Base-by-base conservation (phyloP, 2,888 invertebrate species). In the Diplolepis rosae region DNA sequence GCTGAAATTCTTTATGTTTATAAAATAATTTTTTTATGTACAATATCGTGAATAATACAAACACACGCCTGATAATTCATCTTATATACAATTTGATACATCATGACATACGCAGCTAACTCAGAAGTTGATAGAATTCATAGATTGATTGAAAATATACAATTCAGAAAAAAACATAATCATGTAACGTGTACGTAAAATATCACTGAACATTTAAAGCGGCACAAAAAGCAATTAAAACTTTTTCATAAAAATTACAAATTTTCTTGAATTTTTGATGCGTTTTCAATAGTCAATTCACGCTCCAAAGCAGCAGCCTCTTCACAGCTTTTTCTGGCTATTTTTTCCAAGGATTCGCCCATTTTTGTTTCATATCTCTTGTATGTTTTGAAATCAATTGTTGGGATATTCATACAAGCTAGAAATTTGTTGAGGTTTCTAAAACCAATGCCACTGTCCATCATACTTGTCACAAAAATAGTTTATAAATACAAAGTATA, bases 401-500 rank as follows among this genome's bases (percentile, higher is more conserved):
- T 7, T 13, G 67, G 67, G n/a, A 67, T 67, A 28, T 67, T 50
- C 35, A 67, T 9, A 32, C 67, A 51, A 4, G 67, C 48, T 4
- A 66, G n/a, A 45, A 45, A 2, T 66, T 66, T 45, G 11, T 5
- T 4, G 13, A 65, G 28, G 13, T 45, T 9, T 5, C 27, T 13
- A 18, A 35, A 65, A 5, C 48, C 66, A 66, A 66, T 15, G 24
- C 66, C 66, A 66, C 48, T 66, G 48, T 66, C 22, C 66, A 48
- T 48, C 9, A 48, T 4, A 28, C 66, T 48, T 66, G 30, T 30
- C n/a, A n/a, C n/a, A n/a, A n/a, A n/a, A n/a, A n/a, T n/a, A n/a
- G n/a, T n/a, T n/a, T n/a, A n/a, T n/a, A n/a, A n/a, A n/a, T n/a
- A n/a, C n/a, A n/a, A n/a, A n/a, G n/a, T n/a, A n/a, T n/a, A n/a